Conservation (phyloP, 1,140 invertebrate species). For the Diorhabda sublineata region DNA sequence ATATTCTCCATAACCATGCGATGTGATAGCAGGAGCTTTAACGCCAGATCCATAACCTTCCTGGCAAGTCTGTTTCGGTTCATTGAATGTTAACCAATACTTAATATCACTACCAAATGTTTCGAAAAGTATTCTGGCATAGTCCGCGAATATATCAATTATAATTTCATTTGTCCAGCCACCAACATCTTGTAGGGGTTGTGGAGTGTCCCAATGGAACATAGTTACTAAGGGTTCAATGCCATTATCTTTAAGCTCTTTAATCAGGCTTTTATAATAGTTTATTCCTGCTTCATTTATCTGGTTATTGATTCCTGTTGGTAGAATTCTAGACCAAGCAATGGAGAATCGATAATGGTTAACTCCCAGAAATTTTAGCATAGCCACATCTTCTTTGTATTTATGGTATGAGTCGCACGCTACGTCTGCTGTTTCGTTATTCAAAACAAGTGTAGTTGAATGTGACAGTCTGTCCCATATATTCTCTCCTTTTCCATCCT, state of each 20-base stretch:
- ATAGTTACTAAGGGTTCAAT: slow-evolving; percentile 63
- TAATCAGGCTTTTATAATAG: slow-evolving; percentile 57
- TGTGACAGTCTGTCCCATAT: too few relatives aligned
- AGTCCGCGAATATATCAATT: slow-evolving; percentile 38
- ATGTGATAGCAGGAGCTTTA: slow-evolving; percentile 30
- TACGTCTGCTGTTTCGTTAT: too few relatives aligned
- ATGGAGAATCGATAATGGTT: too few relatives aligned
- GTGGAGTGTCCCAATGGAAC: slow-evolving; percentile 68
- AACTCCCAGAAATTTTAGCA: too few relatives aligned
- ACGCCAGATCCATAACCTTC: slow-evolving; percentile 28
- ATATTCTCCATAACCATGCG: slow-evolving; percentile 35
- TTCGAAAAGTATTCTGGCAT: slow-evolving; percentile 30
- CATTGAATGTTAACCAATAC: slow-evolving; percentile 54
- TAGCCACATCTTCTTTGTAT: too few relatives aligned
- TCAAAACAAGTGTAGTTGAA: too few relatives aligned
- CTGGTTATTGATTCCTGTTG: slow-evolving; percentile 42
- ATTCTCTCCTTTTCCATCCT: too few relatives aligned
- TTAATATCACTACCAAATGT: slow-evolving; percentile 40
- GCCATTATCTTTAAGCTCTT: slow-evolving; percentile 51
- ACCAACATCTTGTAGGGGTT: slow-evolving; percentile 54
- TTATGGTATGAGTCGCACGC: too few relatives aligned
- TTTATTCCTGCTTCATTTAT: slow-evolving; percentile 56
- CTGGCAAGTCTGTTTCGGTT: slow-evolving; percentile 44
- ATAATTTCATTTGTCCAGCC: slow-evolving; percentile 39
- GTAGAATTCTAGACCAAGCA: neutral